Evolutionary conservation across 2,113 vertebrate species (phyloP), one percentile per base, ranked within the genome.

Genomic region (Takifugu bimaculatus): DNA sequence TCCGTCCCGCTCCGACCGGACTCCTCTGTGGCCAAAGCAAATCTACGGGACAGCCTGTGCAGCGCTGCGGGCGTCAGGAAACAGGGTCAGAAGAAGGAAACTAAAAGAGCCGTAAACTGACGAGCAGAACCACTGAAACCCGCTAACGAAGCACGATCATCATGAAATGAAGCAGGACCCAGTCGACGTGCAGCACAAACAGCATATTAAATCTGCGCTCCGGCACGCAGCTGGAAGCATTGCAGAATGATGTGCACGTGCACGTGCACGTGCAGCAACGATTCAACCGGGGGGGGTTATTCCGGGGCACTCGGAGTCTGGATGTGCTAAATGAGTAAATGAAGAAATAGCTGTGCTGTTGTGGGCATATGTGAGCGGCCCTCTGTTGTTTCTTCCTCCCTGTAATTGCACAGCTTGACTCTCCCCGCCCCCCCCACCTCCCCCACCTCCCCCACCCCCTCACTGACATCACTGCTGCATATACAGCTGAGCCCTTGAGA

Each of bases 401-500:
- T 50, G 63, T 83, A 87, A 87, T 84, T 86, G 83, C 79, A 68
- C 80, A 85, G 79, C 75, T 85, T 80, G 83, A 80, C 75, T 63
- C 55, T 63, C 72, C 74, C 43, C 69, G 63, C 76, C 68, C 64
- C 32, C 64, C 72, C 73, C 57, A 7, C 20, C 13, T n/a, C 20
- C 20, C 20, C 20, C 20, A 20, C 20, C 71, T 74, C 20, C 29
- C 29, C 3, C 29, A 1, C 29, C 29, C 1, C 35, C 35, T 39
- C 66, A 32, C 60, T 45, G 68, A 57, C 67, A 74, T 78, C 80
- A 75, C 59, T 74, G 62, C 79, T 80, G 70, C 75, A 85, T 75
- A 79, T 66, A 80, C 72, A 76, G 69, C 82, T 11, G 7, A 39
- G 9, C 35, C 35, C 7, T 1, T 6, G 35, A 39, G 35, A 39